A percentile compares a stretch with the other conserved stretches of the same genome.
These are phyloP conservation scores for Podiceps cristatus DNA, from an alignment of 2,113 vertebrate genomes.

Conservation along the genomic window DNA sequence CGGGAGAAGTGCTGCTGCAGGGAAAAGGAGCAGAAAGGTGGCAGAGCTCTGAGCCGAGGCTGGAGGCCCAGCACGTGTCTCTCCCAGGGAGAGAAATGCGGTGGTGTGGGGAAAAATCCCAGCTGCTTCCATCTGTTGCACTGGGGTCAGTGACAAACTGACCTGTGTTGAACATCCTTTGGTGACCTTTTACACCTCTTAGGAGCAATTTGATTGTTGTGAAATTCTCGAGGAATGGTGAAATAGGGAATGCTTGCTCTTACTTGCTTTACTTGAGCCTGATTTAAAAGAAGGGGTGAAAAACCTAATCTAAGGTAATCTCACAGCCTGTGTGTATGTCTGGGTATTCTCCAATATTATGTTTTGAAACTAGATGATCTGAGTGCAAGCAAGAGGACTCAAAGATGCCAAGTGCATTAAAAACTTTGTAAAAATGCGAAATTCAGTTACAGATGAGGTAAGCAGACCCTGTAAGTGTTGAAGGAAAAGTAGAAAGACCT, in stretches of 20 bases:
- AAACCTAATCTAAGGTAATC: neutral
- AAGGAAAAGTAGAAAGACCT: neutral
- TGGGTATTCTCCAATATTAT: neutral
- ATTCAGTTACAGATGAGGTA: neutral
- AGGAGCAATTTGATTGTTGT: neutral
- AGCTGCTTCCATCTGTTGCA: neutral
- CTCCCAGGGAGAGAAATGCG: neutral
- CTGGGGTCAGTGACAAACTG: neutral
- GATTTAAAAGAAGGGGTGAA: neutral
- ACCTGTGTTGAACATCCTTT: neutral
- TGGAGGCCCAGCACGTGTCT: fast-evolving
- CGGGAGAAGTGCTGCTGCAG: neutral
- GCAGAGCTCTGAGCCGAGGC: neutral
- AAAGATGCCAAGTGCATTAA: neutral
- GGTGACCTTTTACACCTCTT: neutral
- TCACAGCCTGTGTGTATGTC: neutral
- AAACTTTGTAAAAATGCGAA: neutral
- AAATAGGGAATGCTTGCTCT: neutral
- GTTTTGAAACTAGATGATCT: neutral
- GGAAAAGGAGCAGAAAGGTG: neutral
- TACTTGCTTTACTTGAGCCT: neutral
- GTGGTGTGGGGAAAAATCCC: neutral
- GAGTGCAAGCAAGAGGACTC: neutral
- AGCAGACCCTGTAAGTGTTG: neutral
- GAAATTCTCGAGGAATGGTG: neutral